Conservation (phyloP, 2,797 vertebrate species). For the Coregonus sp. region DNA sequence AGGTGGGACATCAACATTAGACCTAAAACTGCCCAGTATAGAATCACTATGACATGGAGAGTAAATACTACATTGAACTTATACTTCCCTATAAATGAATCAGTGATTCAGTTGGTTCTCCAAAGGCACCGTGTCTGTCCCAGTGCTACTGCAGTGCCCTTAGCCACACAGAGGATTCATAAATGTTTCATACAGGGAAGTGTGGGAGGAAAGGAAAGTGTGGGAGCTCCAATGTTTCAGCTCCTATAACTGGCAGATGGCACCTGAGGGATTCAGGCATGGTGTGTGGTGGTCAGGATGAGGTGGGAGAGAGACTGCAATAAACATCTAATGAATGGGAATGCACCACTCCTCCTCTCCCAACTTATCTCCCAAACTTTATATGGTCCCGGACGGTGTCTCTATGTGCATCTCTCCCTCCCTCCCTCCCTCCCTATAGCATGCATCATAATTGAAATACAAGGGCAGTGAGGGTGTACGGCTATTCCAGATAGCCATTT, state of each 20-base stretch:
- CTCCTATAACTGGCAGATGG: not conserved
- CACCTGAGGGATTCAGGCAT: not conserved
- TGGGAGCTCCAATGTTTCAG: not conserved
- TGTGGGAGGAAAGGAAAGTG: not conserved
- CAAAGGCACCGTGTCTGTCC: not conserved
- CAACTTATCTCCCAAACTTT: too few relatives aligned
- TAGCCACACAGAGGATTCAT: not conserved
- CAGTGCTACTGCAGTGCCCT: not conserved
- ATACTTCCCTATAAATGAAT: not conserved
- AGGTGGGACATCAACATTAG: not conserved
- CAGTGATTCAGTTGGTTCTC: not conserved
- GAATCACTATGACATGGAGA: not conserved
- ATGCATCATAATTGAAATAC: too few relatives aligned
- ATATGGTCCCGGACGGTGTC: too few relatives aligned
- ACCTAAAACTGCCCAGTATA: not conserved
- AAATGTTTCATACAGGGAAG: slow-evolving; percentile 3
- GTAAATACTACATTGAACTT: not conserved
- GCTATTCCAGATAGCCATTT: slow-evolving; percentile 58
- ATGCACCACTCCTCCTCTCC: too few relatives aligned
- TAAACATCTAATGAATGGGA: too few relatives aligned
- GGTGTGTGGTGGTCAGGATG: not conserved
- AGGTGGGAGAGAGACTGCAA: not conserved
- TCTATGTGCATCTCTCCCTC: too few relatives aligned
- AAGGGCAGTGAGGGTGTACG: too few relatives aligned
- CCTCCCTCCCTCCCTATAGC: too few relatives aligned